phyloP scores from a whole-genome alignment of 2,888 invertebrate species.

The Torymus aiolomorphi region DNA sequence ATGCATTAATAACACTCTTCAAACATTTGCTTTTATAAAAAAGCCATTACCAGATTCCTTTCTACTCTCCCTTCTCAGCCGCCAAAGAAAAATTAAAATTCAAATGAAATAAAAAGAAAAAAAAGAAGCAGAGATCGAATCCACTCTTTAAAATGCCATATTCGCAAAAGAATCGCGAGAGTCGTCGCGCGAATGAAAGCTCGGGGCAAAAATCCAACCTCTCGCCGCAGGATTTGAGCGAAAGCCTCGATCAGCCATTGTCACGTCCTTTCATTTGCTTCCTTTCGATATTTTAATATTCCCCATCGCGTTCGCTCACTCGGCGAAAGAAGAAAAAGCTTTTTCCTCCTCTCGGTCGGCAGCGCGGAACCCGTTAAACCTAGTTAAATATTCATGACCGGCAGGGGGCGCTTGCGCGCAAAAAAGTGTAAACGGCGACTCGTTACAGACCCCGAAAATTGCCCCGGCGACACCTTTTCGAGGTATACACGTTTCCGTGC shows the following conservation, averaged over 20 bases:
- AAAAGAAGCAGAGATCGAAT: too few relatives aligned
- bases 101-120: neutral
- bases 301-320: constrained; percentile 36
- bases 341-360: constrained; percentile 16
- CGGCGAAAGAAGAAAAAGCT: neutral
- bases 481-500: too few relatives aligned
- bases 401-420: constrained; percentile 2
- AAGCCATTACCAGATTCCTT: too few relatives aligned
- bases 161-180: too few relatives aligned
- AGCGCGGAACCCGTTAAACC: constrained; percentile 44
- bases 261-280: constrained; percentile 62
- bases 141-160: too few relatives aligned
- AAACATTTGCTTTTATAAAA: too few relatives aligned
- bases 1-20: too few relatives aligned
- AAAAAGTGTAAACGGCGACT: neutral
- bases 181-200: neutral
- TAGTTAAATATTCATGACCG: constrained; percentile 68
- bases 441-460: neutral
- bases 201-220: neutral
- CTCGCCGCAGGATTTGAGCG: neutral
- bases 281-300: constrained; percentile 70
- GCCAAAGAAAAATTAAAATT: too few relatives aligned
- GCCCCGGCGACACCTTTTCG: too few relatives aligned
- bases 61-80: too few relatives aligned
- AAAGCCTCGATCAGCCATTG: constrained; percentile 15